Base-by-base conservation (phyloP, 2,113 vertebrate genomes). In the Sceloporus undulatus region DNA sequence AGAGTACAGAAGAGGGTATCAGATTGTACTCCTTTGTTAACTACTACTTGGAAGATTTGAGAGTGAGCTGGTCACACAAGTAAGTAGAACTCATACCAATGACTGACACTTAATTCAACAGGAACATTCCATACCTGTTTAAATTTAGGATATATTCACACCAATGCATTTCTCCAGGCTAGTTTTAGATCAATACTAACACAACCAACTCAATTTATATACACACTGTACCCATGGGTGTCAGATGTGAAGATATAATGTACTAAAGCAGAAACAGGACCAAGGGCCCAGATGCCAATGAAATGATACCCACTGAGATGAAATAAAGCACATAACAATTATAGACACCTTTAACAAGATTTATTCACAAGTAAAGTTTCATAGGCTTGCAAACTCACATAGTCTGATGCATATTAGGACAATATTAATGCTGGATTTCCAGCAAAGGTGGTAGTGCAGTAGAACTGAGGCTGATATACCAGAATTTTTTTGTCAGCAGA, bases 21-120 rank as follows among this genome's bases (percentile, higher is more conserved):
- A 96, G 98, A 86, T 95, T 99, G 73, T 99, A 99, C 94, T 98
- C 98, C 87, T 98, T 98, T 27, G 98, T 99, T 93, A 98, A 89
- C 94, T 99, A 98, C 90, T 99, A 98, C 18, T 97, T 99, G 68
- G 99, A 99, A 62, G 98, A 99, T 87, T 96, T 99, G 90, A 98
- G 98, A 94, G 97, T 99, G 84, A 98, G 98, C 94, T 99, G 99
- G 99, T 96, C 97, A 79, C 98, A 99, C 97, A 98, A 99, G 99
- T 99, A 97, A 95, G 98, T 97, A 89, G 18, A 89, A 56, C 87
- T 14, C 34, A 87, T 87, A 65, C 68, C 75, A 85, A 27, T 85
- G 85, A 2, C 19, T 65, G 84, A 48, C 29, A 54, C 52, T 68
- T 0, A 52, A 29, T 76, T 76, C 48, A 70, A 56, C 52, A 85